phyloP scores from a whole-genome alignment of 2,113 vertebrate genomes.

The Sula dactylatra region DNA sequence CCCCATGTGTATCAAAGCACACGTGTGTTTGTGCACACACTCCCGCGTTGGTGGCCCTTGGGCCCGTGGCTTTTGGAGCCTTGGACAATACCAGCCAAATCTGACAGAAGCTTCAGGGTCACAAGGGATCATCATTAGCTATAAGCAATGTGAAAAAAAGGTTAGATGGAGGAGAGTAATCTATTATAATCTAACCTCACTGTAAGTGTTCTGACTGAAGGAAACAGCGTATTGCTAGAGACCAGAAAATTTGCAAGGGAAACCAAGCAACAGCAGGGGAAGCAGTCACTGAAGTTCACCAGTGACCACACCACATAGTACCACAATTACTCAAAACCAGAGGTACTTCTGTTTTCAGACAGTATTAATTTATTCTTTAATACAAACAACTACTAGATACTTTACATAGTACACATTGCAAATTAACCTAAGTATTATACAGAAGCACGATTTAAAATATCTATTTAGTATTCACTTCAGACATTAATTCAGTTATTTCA shows the following conservation, averaged over 20 bases:
- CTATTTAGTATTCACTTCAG: neutral
- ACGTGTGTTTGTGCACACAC: too few relatives aligned
- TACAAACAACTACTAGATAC: neutral
- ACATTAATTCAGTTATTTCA: neutral
- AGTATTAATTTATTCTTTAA: neutral
- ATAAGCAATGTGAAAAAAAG: neutral
- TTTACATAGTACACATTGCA: neutral
- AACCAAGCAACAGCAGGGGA: neutral
- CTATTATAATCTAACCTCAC: neutral
- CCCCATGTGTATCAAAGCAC: too few relatives aligned
- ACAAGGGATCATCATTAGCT: neutral
- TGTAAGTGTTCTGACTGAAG: neutral
- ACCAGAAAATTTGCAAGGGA: neutral
- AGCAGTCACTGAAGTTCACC: neutral
- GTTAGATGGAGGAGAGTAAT: neutral
- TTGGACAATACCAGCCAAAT: neutral
- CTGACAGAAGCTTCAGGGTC: neutral
- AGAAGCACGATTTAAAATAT: neutral
- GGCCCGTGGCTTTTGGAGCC: neutral
- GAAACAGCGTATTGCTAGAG: neutral
- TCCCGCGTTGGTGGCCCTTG: neutral
- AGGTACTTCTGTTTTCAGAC: neutral
- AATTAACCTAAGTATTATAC: neutral
- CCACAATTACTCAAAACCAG: too few relatives aligned
- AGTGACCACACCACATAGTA: neutral